A percentile compares a stretch with the other conserved stretches of the same genome.
These are phyloP conservation scores for Drosophila silvestris DNA, from an alignment of 2,888 invertebrate species.

Conservation along the genomic window DNA sequence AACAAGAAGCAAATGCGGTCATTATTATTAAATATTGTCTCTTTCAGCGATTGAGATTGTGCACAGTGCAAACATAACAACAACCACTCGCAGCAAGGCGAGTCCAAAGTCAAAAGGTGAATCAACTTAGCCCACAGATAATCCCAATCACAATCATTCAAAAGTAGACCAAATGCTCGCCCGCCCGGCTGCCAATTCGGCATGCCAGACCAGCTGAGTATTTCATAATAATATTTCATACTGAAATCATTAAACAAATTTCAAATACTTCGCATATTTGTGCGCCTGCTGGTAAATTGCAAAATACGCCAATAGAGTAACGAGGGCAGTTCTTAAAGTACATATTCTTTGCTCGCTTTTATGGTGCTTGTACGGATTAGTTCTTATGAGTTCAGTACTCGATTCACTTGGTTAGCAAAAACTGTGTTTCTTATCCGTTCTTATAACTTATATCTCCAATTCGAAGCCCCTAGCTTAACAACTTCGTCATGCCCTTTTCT, in stretches of 20 bases:
- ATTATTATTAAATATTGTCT: conserved; percentile 41
- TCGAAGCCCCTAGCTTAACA: neutral
- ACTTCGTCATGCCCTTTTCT: neutral
- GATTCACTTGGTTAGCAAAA: too few relatives aligned
- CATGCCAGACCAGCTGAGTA: conserved; percentile 6
- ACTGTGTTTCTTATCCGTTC: neutral
- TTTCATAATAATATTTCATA: conserved; percentile 7
- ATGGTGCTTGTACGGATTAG: neutral
- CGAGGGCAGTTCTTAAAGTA: conserved; percentile 14
- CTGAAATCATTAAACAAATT: conserved; percentile 30
- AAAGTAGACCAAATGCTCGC: conserved; percentile 57
- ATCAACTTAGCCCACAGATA: conserved; percentile 67
- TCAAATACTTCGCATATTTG: conserved; percentile 50
- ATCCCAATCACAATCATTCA: conserved; percentile 37
- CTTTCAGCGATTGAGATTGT: conserved; percentile 42
- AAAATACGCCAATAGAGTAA: conserved; percentile 32
- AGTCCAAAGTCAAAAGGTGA: conserved; percentile 79
- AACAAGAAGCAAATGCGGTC: neutral
- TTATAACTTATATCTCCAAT: neutral
- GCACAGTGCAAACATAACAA: conserved; percentile 13
- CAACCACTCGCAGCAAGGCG: neutral
- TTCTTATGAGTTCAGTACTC: accelerated
- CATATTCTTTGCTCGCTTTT: neutral
- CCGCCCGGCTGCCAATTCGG: conserved; percentile 16
- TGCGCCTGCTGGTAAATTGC: conserved; percentile 33